Evolutionary conservation across 1,140 invertebrate species (phyloP).

Genomic region (Scaptomyza graminum): DNA sequence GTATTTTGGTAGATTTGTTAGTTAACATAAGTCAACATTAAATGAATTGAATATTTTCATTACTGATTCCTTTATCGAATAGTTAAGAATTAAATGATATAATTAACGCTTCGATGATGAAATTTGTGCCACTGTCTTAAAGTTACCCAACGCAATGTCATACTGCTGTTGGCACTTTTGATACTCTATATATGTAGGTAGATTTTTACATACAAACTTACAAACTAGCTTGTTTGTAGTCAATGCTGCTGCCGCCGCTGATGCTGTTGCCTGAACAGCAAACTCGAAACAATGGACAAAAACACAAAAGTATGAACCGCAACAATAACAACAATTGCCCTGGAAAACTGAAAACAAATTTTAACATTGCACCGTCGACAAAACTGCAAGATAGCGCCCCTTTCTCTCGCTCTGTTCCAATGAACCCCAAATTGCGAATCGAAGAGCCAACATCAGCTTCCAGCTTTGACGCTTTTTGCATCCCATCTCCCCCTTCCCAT

Average conservation of each 20-base stretch:
- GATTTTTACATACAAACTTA: too few relatives aligned
- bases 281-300: conserved; percentile 64
- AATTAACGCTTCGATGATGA: not conserved
- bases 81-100: not conserved
- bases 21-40: too few relatives aligned
- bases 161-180: conserved; percentile 13
- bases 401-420: conserved; percentile 46
- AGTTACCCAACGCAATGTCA: conserved; percentile 17
- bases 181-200: not conserved
- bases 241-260: conserved; percentile 28
- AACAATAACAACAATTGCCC: conserved; percentile 64
- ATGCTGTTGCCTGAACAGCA: conserved; percentile 27
- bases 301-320: conserved; percentile 77
- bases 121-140: conserved; percentile 16
- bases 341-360: conserved; percentile 28
- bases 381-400: conserved; percentile 20
- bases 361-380: conserved; percentile 19
- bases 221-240: too few relatives aligned
- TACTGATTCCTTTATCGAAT: too few relatives aligned
- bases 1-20: too few relatives aligned
- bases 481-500: not conserved
- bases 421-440: conserved; percentile 64
- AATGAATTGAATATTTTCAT: too few relatives aligned
- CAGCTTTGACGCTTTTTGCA: conserved; percentile 2
- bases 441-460: conserved; percentile 41